Base-by-base conservation (phyloP, 2,113 vertebrate genomes). In the Tachycineta bicolor region DNA sequence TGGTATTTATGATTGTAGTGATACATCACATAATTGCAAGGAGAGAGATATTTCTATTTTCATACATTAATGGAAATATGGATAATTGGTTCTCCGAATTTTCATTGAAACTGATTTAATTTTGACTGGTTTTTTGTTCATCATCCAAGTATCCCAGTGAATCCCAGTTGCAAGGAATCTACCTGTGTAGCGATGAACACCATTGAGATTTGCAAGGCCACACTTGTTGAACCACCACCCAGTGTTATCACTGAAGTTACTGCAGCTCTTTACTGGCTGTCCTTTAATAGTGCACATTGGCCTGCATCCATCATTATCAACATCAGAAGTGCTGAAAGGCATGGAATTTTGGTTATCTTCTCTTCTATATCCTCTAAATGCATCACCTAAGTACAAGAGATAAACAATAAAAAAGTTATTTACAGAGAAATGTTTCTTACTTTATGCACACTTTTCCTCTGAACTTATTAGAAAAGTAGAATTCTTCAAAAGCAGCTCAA, bases 181-280 rank as follows among this genome's bases (percentile, higher is more conserved):
- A 33, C 98, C 98, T 13, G 95, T 95, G 14, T 98, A 98, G 34
- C 87, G 96, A 33, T 98, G 98, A 55, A 97, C 94, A 49, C 98
- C 98, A 4, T 99, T 99, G 67, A 99, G 98, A 90, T 99, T 99
- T n/a, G 98, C 98, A 62, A 98, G 96, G 43, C 99, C 99, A 12
- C 99, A 99, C 71, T 98, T 98, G 95, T 83, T 99, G 96, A 99
- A 99, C 99, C 99, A 99, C 99, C 99, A 99, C 15, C 99, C 99
- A 0, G 98, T 99, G 44, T 96, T 97, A 71, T 97, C 98, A 76
- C 98, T 97, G 90, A 98, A 97, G 55, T 96, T 87, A 90, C 99
- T 99, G 95, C 99, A 99, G 96, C 98, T 99, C 96, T 98, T 98
- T 76, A 99, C 97, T 20, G 97, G 95, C 44, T 93, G 96, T 65